These are phyloP conservation scores for Heterocephalus glaber DNA, from an alignment of 2,113 vertebrate genomes.

Conservation along the genomic window DNA sequence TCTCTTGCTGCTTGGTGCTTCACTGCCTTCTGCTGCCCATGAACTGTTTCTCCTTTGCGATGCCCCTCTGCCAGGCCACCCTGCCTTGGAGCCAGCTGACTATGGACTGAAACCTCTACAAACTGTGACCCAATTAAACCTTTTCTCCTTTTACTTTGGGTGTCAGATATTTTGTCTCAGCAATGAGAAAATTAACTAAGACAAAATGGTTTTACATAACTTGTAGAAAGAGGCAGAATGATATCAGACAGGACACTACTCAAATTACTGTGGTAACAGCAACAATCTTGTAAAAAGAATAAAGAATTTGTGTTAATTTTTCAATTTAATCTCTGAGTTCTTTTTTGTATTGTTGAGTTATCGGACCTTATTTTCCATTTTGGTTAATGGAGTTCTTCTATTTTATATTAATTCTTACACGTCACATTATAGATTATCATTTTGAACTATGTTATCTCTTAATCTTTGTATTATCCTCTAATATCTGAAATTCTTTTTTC, in stretches of 20 bases:
- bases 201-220: background rate
- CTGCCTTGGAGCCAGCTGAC: too few relatives aligned
- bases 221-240: background rate
- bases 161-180: too few relatives aligned
- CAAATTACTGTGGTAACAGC: background rate
- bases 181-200: too few relatives aligned
- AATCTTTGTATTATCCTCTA: background rate
- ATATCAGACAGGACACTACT: background rate
- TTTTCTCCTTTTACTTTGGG: background rate
- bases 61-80: background rate
- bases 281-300: background rate
- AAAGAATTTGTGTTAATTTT: background rate
- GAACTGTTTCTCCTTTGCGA: background rate
- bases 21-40: background rate
- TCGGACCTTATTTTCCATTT: background rate
- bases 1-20: background rate
- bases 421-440: background rate
- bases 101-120: background rate
- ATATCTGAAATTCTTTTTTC: background rate
- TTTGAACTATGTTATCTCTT: background rate
- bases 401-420: conserved; percentile 6
- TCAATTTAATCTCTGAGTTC: background rate
- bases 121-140: background rate
- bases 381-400: background rate
- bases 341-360: background rate